Conservation (phyloP, 2,797 vertebrate genomes). For the Sardinella longiceps region DNA sequence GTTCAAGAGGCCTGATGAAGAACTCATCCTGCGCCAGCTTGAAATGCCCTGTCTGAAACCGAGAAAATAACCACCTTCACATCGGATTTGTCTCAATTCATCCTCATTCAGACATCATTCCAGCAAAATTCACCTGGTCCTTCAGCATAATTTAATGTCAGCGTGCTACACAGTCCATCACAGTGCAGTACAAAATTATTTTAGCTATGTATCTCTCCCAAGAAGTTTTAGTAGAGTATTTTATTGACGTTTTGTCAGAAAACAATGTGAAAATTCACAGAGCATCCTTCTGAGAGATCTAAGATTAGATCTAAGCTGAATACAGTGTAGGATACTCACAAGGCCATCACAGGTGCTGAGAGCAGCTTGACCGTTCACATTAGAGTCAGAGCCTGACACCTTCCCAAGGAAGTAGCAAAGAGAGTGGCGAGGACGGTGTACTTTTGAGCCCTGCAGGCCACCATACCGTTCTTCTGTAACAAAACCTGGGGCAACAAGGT, state of each 20-base stretch:
- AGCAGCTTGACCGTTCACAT: conserved; percentile 77
- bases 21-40: conserved; percentile 85
- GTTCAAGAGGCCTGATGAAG: conserved; percentile 87
- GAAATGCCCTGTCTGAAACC: conserved; percentile 86
- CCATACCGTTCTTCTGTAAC: conserved; percentile 83
- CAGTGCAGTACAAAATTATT: too few relatives aligned
- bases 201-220: too few relatives aligned
- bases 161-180: not conserved
- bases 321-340: conserved; percentile 76
- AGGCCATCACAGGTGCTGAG: conserved; percentile 92
- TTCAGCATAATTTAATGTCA: not conserved
- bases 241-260: too few relatives aligned
- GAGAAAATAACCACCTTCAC: not conserved
- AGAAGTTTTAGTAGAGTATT: too few relatives aligned
- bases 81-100: not conserved
- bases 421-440: conserved; percentile 58
- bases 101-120: not conserved
- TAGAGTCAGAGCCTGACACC: conserved; percentile 71
- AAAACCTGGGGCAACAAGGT: conserved; percentile 86
- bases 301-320: not conserved
- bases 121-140: too few relatives aligned
- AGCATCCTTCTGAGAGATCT: not conserved
- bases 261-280: not conserved
- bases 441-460: conserved; percentile 72
- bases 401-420: conserved; percentile 88